Evolutionary conservation across 2,888 invertebrate species (phyloP), one percentile per base, ranked within the genome.

Genomic region (Chymomyza procnemis): DNA sequence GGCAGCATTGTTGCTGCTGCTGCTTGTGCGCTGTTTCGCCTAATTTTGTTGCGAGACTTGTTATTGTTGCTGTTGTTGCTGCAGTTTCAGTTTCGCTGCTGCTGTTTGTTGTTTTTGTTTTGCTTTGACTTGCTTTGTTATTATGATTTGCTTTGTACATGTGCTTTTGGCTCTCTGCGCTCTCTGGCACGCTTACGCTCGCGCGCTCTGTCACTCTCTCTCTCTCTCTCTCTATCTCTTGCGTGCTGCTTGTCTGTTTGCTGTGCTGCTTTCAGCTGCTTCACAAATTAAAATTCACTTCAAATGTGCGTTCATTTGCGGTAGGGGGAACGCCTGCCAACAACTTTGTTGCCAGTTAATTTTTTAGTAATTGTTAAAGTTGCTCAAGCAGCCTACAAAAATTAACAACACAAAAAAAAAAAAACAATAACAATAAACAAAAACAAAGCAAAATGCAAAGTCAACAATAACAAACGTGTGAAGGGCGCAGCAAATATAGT

Each of bases 341-440:
- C n/a, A 76, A 26, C 76, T 76, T 75, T 74, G 80, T 79, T 85
- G 84, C 71, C 82, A 82, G 86, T 86, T 84, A 82, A 86, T 82
- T 81, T 82, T n/a, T 84, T 78, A 79, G 85, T 84, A 77, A 82
- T 85, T 84, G n/a, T n/a, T n/a, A n/a, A n/a, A 86, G 82, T 84
- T 82, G 85, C 84, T 81, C 81, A 76, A 76, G 69, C 61, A 67
- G 68, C 55, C 55, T 60, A 41, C 71, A 64, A 69, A 67, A 66
- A 61, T 57, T 52, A 65, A 64, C 54, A 73, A 65, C 60, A 67
- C 70, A 73, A 66, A 69, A 66, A 50, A 30, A 26, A 55, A 64
- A 69, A 74, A 72, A 57, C 55, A 22, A 62, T n/a, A 50, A 41
- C 60, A 19, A 59, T 16, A 57, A 60, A 34, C 22, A 34, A 41